Conservation (phyloP, 2,113 vertebrate genomes). For the Hucho hucho region DNA sequence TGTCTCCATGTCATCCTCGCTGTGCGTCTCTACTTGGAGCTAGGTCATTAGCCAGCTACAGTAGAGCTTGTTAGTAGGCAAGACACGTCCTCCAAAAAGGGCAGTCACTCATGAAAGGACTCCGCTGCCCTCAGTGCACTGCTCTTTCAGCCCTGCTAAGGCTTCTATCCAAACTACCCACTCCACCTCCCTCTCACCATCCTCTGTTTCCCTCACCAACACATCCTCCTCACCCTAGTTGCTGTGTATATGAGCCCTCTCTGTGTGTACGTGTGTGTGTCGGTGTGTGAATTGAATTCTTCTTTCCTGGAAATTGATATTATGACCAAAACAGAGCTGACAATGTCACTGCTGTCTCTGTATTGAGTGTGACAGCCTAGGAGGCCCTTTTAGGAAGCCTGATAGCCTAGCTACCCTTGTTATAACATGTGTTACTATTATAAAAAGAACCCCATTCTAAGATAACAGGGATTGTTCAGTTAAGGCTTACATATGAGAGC, state of each 20-base stretch:
- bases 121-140: conserved; percentile 22
- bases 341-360: conserved; percentile 2
- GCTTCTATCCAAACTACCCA: conserved; percentile 45
- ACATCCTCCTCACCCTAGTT: neutral
- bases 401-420: too few relatives aligned
- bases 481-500: too few relatives aligned
- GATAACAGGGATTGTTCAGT: too few relatives aligned
- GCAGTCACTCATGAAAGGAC: conserved; percentile 56
- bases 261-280: neutral
- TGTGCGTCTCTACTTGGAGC: conserved; percentile 13
- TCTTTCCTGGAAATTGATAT: neutral
- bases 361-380: conserved; percentile 18
- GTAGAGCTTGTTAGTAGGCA: conserved; percentile 51
- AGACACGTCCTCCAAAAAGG: conserved; percentile 49
- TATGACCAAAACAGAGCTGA: conserved; percentile 1
- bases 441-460: too few relatives aligned
- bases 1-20: conserved; percentile 19
- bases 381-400: neutral
- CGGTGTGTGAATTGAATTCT: neutral
- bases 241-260: neutral
- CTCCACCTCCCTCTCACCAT: neutral
- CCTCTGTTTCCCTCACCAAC: neutral
- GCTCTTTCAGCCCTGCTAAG: conserved; percentile 38
- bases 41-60: conserved; percentile 10
- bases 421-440: too few relatives aligned